Base-by-base conservation (phyloP, 2,888 invertebrate species). In the Tetrapedia diversipes region DNA sequence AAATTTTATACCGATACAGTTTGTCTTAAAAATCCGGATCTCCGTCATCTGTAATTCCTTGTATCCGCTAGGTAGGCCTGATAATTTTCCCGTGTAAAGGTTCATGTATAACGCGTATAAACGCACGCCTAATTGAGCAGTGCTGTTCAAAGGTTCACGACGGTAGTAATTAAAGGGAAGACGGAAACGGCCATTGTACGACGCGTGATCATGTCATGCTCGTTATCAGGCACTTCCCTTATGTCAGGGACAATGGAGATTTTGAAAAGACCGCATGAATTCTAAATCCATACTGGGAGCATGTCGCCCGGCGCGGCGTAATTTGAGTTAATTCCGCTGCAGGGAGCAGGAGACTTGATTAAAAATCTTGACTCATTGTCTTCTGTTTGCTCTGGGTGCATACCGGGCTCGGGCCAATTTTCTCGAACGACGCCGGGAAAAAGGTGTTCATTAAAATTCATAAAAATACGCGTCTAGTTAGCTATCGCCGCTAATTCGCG, bases 271-370 rank as follows among this genome's bases (percentile, higher is more conserved):
- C 83, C 83, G 87, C 82, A 90, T 90, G 88, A 90, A 90, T 90
- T 90, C 84, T 90, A 87, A 87, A 90, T 90, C 83, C 83, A 83
- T 71, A 76, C 84, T 81, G 83, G 80, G 85, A 86, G 77, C 70
- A 64, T 77, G 80, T n/a, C n/a, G 85, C 87, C 88, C 88, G 88
- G 87, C 85, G 89, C 88, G 89, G 87, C 79, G 84, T 88, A 90
- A 91, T 91, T 91, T 89, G 85, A 90, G 90, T 91, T 90, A 89
- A 90, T 91, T 90, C 88, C 86, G 90, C 89, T 90, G 89, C 90
- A 88, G 89, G 86, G 87, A 88, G 79, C 89, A 81, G 79, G 86
- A 85, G 89, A 88, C 88, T 88, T 88, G 90, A 91, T 91, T 91
- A 90, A 90, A 90, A 90, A 90, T 87, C 90, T 87, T 83, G 83